Base-by-base conservation (phyloP, 2,888 invertebrate species). In the Siphlonurus alternatus region DNA sequence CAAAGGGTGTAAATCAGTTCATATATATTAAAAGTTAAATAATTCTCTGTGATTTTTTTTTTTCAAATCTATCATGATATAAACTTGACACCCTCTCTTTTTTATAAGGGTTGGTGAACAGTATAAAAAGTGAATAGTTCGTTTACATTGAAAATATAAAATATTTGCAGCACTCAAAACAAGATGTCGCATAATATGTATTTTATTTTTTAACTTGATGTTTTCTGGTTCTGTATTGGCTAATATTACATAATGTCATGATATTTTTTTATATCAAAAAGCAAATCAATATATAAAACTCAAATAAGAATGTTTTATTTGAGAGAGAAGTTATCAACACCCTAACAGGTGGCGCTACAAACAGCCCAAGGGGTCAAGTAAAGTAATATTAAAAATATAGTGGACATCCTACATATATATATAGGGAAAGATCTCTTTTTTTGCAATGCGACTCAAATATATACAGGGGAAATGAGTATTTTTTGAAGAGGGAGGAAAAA, bases 361-460 rank as follows among this genome's bases (percentile, higher is more conserved):
- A 5, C 7, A 56, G 19, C 7, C 56, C 22, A 10, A 5, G n/a
- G 56, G 56, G 56, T 56, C 56, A 56, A 56, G 56, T 56, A 56
- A 56, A 56, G 56, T 22, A 56, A 56, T 56, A 56, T 56, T 56
- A 56, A 56, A 56, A 56, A 56, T 56, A 56, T 56, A 38, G 38
- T 38, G 38, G 38, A 38, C 38, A 38, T 38, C 38, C 5, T 38
- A 38, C 15, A 10, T 10, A 10, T 10, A 10, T 38, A 38, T 38
- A 38, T 10, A 38, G 38, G 38, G 38, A 38, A 38, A 38, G 15
- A 38, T 10, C 7, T 38, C 38, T 38, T 38, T n/a, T n/a, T n/a
- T n/a, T 38, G 7, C 38, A 38, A 38, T 10, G 15, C 38, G 38
- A 38, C 38, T 38, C 38, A 38, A 38, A 38, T 10, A 38, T 38